Conservation (phyloP, 2,113 vertebrate species). For the Clarias macrocephalus region DNA sequence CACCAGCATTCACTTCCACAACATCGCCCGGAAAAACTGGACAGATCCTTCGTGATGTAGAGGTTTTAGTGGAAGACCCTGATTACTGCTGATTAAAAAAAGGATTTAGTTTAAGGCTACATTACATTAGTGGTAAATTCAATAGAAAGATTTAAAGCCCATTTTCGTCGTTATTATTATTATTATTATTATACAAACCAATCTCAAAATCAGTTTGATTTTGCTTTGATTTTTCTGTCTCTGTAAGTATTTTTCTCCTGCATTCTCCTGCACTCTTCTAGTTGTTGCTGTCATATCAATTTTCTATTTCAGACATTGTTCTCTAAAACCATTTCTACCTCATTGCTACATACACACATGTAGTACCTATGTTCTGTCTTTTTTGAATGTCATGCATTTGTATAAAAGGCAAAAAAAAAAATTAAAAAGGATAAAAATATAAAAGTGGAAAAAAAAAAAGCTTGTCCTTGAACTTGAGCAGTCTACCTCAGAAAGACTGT, state of each 20-base stretch:
- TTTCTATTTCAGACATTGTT: constrained; percentile 82
- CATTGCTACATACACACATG: constrained; percentile 99
- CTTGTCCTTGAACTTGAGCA: constrained; percentile 92
- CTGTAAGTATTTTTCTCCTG: constrained; percentile 56
- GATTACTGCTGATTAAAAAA: constrained; percentile 12
- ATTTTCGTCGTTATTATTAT: constrained; percentile 14
- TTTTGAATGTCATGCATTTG: constrained; percentile 98
- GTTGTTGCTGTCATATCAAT: constrained; percentile 65
- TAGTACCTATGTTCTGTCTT: constrained; percentile 97
- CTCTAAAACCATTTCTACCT: constrained; percentile 99
- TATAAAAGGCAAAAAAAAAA: constrained; percentile 69
- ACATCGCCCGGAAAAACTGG: constrained; percentile 16
- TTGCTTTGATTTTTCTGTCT: constrained; percentile 65
- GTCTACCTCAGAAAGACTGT: constrained; percentile 98
- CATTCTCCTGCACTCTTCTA: constrained; percentile 63
- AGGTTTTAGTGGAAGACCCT: constrained; percentile 1
- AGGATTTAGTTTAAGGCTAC: constrained; percentile 8
- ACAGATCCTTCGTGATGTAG: background rate
- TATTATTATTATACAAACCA: constrained; percentile 58
- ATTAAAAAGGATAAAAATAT: constrained; percentile 41
- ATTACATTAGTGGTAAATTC: background rate
- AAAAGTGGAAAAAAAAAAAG: constrained; percentile 52
- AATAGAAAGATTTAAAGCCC: constrained; percentile 76
- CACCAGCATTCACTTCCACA: constrained; percentile 3
- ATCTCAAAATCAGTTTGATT: constrained; percentile 66